Base-by-base conservation (phyloP, 2,797 vertebrate species). In the Antrozous pallidus region DNA sequence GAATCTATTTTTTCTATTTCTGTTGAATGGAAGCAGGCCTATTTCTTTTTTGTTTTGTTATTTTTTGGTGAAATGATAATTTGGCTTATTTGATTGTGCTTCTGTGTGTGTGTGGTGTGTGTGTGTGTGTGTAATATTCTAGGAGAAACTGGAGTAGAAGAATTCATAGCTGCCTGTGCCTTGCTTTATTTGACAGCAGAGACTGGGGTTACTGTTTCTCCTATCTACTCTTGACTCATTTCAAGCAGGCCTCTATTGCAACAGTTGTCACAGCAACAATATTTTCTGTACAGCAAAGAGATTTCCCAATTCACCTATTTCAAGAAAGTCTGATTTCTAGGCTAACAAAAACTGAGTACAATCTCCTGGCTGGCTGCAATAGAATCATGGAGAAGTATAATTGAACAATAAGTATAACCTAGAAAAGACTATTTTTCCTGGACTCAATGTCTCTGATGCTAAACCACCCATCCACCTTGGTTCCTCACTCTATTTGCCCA, bases 281-380 rank as follows among this genome's bases (percentile, higher is more conserved):
- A 90, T 84, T 95, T 95, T 80, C 87, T 78, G 16, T 81, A 58
- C 14, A 90, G 80, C 51, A 90, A 69, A 80, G 86, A 58, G 84
- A 95, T 94, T 93, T 95, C 93, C 91, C 93, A 91, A 31, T 70
- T 91, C 81, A 79, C 67, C 69, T 94, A 49, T 91, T 91, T 88
- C 31, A 75, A 84, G 61, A 67, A 89, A 91, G 71, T 67, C 63
- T 93, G 63, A 95, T 85, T 91, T 96, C 75, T 86, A 81, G 65
- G 13, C 69, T 89, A 94, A 86, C 8, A n/a, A 67, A 86, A 95
- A 91, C 63, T 33, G 24, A 93, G 31, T 42, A 56, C 28, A 14
- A 20, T 70, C 54, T 79, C 38, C 6, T 82, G 16, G 54, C 74
- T 79, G 36, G 31, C 69, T 71, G 18, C 8, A 63, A 65, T 6